Evolutionary conservation across 1,140 invertebrate genomes (phyloP).

Genomic region (Drosophila trapezifrons): DNA sequence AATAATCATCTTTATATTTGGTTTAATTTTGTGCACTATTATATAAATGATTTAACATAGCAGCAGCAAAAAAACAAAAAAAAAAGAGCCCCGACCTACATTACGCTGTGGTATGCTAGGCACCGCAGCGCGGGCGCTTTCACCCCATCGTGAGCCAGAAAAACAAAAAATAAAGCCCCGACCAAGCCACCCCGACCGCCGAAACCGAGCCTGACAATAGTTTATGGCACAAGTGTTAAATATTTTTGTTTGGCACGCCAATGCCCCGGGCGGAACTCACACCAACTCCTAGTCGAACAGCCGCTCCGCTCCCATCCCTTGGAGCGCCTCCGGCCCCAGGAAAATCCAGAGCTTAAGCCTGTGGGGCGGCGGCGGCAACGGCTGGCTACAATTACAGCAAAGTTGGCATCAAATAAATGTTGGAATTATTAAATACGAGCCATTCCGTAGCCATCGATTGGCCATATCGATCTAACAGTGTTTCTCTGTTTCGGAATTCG

Average conservation of each 20-base stretch:
- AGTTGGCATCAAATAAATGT: constrained; percentile 76
- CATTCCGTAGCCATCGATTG: constrained; percentile 54
- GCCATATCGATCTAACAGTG: constrained; percentile 76
- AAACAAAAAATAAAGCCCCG: not conserved
- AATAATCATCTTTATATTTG: constrained; percentile 55
- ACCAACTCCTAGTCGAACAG: not conserved
- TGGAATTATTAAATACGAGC: constrained; percentile 80
- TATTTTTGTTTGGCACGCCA: constrained; percentile 81
- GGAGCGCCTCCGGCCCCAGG: not conserved
- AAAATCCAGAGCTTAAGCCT: constrained; percentile 44
- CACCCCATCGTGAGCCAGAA: constrained; percentile 1
- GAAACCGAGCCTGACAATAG: constrained; percentile 65
- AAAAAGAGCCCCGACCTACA: constrained; percentile 66
- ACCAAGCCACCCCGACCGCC: constrained; percentile 2
- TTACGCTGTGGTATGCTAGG: constrained; percentile 44
- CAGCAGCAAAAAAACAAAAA: constrained; percentile 17
- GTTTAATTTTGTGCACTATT: constrained; percentile 40
- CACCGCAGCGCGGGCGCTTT: constrained; percentile 13
- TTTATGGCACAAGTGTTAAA: constrained; percentile 81
- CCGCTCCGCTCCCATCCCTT: constrained; percentile 14
- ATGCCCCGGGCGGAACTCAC: constrained; percentile 46
- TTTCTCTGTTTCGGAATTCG: constrained; percentile 31
- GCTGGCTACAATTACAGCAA: constrained; percentile 67
- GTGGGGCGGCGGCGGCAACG: constrained; percentile 7
- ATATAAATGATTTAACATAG: constrained; percentile 23